A percentile compares a stretch with the other conserved stretches of the same genome.
These are phyloP conservation scores for Pyxicephalus adspersus DNA, from an alignment of 2,113 vertebrate species.

Conservation along the genomic window DNA sequence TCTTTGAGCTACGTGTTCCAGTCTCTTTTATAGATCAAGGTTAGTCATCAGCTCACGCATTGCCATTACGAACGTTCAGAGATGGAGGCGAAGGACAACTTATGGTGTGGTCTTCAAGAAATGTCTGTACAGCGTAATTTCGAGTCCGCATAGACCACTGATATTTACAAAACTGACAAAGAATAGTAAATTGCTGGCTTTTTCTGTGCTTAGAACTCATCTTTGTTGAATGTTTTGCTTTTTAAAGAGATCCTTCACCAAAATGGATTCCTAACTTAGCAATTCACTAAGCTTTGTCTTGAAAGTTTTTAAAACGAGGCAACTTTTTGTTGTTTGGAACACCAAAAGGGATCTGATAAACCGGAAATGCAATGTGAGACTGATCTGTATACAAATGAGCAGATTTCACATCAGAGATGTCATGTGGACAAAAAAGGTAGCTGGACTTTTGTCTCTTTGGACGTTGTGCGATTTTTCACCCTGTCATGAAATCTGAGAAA, in stretches of 20 bases:
- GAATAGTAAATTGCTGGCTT: neutral
- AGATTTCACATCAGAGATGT: constrained; percentile 33
- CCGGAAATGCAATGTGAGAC: neutral
- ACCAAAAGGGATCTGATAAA: neutral
- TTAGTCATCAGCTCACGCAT: neutral
- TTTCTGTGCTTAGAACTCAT: neutral
- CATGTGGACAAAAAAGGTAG: constrained; percentile 3
- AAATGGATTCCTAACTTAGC: neutral
- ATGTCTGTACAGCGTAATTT: neutral
- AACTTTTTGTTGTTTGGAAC: neutral
- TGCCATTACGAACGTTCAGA: constrained; percentile 3
- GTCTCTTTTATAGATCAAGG: constrained; percentile 3
- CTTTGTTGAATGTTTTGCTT: neutral
- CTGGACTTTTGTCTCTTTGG: constrained; percentile 6
- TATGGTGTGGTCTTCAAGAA: neutral
- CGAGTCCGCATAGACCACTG: constrained; percentile 15
- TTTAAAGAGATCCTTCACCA: neutral
- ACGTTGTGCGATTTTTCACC: neutral
- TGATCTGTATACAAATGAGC: neutral
- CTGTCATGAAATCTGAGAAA: neutral
- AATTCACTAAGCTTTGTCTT: constrained; percentile 5
- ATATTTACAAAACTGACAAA: constrained; percentile 20
- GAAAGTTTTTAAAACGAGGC: neutral
- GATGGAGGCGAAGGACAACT: neutral
- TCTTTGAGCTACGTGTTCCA: neutral